Conservation (phyloP, 2,888 invertebrate species). For the Aleiodes leptofemur region DNA sequence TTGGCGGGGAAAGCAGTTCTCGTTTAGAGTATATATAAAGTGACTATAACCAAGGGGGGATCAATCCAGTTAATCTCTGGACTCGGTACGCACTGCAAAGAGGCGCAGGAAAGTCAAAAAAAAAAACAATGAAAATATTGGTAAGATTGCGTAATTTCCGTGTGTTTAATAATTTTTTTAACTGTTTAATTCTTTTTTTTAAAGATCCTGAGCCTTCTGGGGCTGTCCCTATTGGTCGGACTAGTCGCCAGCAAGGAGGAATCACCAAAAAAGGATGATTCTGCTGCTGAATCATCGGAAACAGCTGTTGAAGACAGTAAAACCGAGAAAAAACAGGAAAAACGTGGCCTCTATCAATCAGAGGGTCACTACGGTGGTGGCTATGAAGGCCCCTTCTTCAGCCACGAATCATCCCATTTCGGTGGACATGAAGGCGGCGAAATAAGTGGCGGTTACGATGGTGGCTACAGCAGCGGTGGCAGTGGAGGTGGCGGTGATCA, state of each 20-base stretch:
- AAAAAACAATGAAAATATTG: slow-evolving; percentile 68
- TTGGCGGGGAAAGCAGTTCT: slow-evolving; percentile 71
- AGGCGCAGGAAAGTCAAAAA: slow-evolving; percentile 50
- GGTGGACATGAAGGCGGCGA: slow-evolving; percentile 46
- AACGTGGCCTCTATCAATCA: slow-evolving; percentile 81
- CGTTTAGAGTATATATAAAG: slow-evolving; percentile 69
- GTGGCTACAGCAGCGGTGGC: background rate
- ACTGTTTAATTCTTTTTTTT: slow-evolving; percentile 4
- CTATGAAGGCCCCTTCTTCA: slow-evolving; percentile 52
- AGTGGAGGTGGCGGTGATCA: background rate
- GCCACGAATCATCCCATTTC: slow-evolving; percentile 47
- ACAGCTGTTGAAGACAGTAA: slow-evolving; percentile 71
- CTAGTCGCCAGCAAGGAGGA: slow-evolving; percentile 61
- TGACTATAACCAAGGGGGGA: slow-evolving; percentile 68
- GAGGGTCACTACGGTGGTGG: slow-evolving; percentile 66
- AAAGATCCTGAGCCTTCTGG: slow-evolving; percentile 55
- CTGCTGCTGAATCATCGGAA: slow-evolving; percentile 48
- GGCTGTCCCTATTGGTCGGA: slow-evolving; percentile 64
- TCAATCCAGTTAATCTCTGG: slow-evolving; percentile 73
- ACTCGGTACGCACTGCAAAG: slow-evolving; percentile 64
- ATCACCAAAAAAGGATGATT: slow-evolving; percentile 28
- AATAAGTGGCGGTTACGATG: background rate
- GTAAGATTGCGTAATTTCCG: slow-evolving; percentile 62
- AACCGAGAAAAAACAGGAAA: slow-evolving; percentile 83
- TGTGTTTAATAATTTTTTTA: background rate